Conservation (phyloP, 2,113 vertebrate species). For the Corvus hawaiiensis region DNA sequence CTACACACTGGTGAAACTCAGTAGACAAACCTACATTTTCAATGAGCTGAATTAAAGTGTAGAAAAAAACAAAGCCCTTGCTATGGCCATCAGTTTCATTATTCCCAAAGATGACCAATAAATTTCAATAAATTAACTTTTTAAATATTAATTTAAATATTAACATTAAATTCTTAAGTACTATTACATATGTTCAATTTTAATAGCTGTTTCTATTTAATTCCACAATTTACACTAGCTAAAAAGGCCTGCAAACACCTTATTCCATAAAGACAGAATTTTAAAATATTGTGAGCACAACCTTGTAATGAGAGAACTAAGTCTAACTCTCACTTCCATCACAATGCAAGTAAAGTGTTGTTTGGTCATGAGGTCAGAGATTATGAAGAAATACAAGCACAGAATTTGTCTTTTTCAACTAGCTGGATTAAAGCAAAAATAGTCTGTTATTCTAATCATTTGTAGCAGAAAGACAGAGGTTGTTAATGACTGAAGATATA, state of each 20-base stretch:
- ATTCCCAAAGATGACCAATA: not conserved
- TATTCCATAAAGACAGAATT: not conserved
- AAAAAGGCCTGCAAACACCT: not conserved
- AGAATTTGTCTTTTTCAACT: not conserved
- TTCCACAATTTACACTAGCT: not conserved
- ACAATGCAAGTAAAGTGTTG: not conserved
- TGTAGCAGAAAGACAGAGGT: accelerated
- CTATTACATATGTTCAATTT: not conserved
- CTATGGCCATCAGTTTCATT: not conserved
- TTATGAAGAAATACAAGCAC: not conserved
- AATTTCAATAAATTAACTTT: not conserved
- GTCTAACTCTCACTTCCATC: not conserved
- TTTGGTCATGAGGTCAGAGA: not conserved
- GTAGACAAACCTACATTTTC: not conserved
- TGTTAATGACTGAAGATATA: not conserved
- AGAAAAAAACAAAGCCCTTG: not conserved
- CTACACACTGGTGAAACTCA: not conserved
- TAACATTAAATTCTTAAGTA: not conserved
- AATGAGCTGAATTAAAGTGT: not conserved
- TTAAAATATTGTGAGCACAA: not conserved
- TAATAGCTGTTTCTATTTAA: not conserved
- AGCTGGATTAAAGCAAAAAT: not conserved
- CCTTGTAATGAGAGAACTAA: not conserved
- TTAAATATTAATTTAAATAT: not conserved
- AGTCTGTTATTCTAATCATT: not conserved